These are phyloP conservation scores for Rugalucina vietnamica DNA, from an alignment of 2,888 invertebrate genomes.

Conservation along the genomic window DNA sequence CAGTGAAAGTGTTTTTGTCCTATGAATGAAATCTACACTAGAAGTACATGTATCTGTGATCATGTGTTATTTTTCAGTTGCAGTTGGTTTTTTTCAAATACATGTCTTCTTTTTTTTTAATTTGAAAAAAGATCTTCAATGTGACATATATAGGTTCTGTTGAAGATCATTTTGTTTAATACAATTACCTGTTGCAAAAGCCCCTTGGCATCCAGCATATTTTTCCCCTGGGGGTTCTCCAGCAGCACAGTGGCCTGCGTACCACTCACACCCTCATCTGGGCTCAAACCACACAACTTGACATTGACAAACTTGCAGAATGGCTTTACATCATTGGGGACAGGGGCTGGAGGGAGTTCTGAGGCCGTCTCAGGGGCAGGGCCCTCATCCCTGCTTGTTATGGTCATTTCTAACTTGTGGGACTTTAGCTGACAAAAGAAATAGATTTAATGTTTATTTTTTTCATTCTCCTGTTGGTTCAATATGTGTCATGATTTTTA, in stretches of 20 bases:
- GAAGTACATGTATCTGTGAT: too few species aligned
- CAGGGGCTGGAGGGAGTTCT: slow-evolving; percentile 70
- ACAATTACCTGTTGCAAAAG: slow-evolving; percentile 60
- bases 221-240: slow-evolving; percentile 86
- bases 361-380: slow-evolving; percentile 3
- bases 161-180: too few species aligned
- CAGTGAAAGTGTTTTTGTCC: too few species aligned
- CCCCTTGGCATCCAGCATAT: slow-evolving; percentile 53
- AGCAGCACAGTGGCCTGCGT: slow-evolving; percentile 89
- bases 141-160: too few species aligned
- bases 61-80: too few species aligned
- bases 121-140: too few species aligned
- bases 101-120: too few species aligned
- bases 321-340: slow-evolving; percentile 67
- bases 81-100: too few species aligned
- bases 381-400: slow-evolving; percentile 86
- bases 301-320: slow-evolving; percentile 88
- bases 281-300: slow-evolving; percentile 88
- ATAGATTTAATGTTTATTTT: too few species aligned
- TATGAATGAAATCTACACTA: too few species aligned
- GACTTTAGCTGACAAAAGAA: slow-evolving; percentile 88
- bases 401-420: slow-evolving; percentile 88
- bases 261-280: slow-evolving; percentile 87
- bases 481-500: too few species aligned
- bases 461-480: too few species aligned